These are phyloP conservation scores for Platyscapa corneri DNA, from an alignment of 1,140 invertebrate genomes.

Conservation along the genomic window DNA sequence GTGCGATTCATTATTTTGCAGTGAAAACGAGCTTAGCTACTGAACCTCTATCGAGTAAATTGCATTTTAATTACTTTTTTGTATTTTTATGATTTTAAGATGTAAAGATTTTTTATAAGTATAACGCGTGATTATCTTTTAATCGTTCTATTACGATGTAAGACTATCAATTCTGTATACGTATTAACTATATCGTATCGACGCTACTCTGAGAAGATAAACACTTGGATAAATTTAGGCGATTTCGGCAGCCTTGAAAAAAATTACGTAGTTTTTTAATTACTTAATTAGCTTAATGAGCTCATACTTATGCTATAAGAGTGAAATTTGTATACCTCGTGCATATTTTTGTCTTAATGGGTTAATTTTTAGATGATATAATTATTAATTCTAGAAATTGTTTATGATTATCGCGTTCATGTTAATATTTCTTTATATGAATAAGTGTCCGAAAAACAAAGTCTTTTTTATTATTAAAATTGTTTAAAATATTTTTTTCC, in stretches of 20 bases:
- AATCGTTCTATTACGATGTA: background rate
- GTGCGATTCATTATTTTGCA: background rate
- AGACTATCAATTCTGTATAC: background rate
- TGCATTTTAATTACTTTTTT: slow-evolving; percentile 3
- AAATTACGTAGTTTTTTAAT: slow-evolving; percentile 5
- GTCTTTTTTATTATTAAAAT: background rate
- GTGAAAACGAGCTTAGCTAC: background rate
- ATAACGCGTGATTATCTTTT: background rate
- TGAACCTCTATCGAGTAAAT: background rate
- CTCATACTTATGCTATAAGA: background rate
- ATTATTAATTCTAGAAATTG: background rate
- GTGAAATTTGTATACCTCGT: background rate
- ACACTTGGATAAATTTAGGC: background rate
- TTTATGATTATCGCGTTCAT: background rate
- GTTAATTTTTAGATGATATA: background rate
- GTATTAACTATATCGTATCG: background rate
- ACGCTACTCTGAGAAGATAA: background rate
- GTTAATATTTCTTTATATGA: background rate
- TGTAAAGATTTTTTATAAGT: background rate
- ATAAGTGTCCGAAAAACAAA: background rate
- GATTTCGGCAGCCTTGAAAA: background rate
- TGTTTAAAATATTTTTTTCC: background rate
- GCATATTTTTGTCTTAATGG: background rate
- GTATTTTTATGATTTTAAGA: background rate
- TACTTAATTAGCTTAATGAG: background rate